A percentile compares a stretch with the other conserved stretches of the same genome.
These are phyloP conservation scores for Acrocera orbiculus DNA, from an alignment of 2,888 invertebrate genomes.

Conservation along the genomic window DNA sequence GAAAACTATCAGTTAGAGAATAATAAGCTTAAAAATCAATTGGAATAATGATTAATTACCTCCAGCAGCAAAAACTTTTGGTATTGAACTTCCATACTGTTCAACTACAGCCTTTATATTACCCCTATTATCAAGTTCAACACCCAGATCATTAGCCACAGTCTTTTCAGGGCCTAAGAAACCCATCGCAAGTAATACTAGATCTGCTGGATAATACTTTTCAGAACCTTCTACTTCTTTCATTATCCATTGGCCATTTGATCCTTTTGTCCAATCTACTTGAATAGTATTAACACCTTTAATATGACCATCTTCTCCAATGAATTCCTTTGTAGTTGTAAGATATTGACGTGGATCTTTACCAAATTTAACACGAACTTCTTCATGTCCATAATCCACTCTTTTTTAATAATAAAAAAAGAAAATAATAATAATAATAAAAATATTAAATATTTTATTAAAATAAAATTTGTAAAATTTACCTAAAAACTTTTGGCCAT, in stretches of 20 bases:
- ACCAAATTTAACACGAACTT: conserved; percentile 79
- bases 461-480: not conserved
- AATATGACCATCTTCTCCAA: conserved; percentile 81
- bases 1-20: too few relatives aligned
- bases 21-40: too few relatives aligned
- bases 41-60: too few relatives aligned
- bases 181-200: conserved; percentile 95
- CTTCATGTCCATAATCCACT: conserved; percentile 97
- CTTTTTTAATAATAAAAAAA: conserved; percentile 23
- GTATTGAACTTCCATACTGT: conserved; percentile 60
- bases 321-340: conserved; percentile 86
- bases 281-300: conserved; percentile 75
- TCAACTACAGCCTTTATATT: conserved; percentile 70
- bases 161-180: conserved; percentile 90
- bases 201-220: conserved; percentile 65
- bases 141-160: conserved; percentile 60
- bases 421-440: not conserved
- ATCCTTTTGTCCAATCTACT: conserved; percentile 88
- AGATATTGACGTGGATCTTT: conserved; percentile 86
- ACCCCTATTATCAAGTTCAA: conserved; percentile 78
- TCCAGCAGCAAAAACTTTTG: conserved; percentile 88
- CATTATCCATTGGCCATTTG: conserved; percentile 88
- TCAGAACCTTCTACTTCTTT: conserved; percentile 64
- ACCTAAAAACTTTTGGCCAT: conserved; percentile 88
- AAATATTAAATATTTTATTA: not conserved